These are phyloP conservation scores for Agrenia bidenticulata DNA, from an alignment of 2,888 invertebrate genomes.

Conservation along the genomic window DNA sequence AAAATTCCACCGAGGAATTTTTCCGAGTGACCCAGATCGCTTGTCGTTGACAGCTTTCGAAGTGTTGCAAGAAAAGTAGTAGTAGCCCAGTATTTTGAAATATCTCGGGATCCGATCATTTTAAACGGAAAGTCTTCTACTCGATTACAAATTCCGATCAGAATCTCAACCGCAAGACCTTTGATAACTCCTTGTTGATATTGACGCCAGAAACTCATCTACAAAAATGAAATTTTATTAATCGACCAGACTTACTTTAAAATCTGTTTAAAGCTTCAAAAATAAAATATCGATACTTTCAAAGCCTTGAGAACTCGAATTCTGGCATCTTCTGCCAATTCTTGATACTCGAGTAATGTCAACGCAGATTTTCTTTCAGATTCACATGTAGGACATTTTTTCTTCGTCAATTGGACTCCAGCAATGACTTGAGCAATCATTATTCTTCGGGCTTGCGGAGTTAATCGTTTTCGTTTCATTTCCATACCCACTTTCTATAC, in stretches of 20 bases:
- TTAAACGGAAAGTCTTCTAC: conserved; percentile 58
- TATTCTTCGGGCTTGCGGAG: not conserved
- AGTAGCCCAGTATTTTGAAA: conserved; percentile 40
- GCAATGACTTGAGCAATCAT: not conserved
- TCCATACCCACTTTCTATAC: not conserved
- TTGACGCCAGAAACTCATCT: conserved; percentile 55
- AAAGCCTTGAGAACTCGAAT: conserved; percentile 64
- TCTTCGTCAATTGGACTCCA: not conserved
- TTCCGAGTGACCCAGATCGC: no score
- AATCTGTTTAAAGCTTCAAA: no score
- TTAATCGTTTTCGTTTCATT: not conserved
- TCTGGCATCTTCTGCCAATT: conserved; percentile 60
- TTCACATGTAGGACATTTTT: conserved; percentile 1
- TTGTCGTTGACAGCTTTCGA: no score
- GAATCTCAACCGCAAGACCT: conserved; percentile 61
- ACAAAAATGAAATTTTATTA: not conserved
- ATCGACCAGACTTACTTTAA: no score
- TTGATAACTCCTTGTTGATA: conserved; percentile 66
- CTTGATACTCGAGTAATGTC: not conserved
- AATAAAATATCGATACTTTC: conserved; percentile 61
- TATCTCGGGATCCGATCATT: conserved; percentile 41
- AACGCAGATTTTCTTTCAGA: not conserved
- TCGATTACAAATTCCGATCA: conserved; percentile 62
- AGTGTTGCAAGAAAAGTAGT: no score
- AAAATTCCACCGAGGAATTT: no score